Evolutionary conservation across 2,113 vertebrate species (phyloP), one percentile per base, ranked within the genome.

Genomic region (Myodes glareolus): DNA sequence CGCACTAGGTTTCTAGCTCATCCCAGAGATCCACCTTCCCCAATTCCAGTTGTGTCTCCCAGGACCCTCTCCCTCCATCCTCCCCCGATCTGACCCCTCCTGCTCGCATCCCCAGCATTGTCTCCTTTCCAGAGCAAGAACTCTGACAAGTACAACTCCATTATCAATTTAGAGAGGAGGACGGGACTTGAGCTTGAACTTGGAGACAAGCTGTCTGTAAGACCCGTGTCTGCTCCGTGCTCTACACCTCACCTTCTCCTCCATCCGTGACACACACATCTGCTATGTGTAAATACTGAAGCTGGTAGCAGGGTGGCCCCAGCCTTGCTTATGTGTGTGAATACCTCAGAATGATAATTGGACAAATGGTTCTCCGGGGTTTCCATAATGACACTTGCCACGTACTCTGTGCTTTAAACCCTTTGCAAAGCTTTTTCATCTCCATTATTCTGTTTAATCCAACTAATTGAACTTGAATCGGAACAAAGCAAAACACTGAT

Each of bases 221-320:
- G 5, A 1, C 63, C 7, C 13, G 1, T 0, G 0, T 13, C 63
- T 0, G 11, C 3, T 1, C 0, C 0, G 0, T 0, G 31, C 39
- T 31, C 14, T 1, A 0, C 0, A 0, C 3, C 9, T 27, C 61
- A 13, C 31, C 1, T 2, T 19, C 45, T 7, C 2, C 1, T 1
- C 3, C 3, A 2, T 58, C 21, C 0, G 1, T 5, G 8, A 2
- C 0, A 0, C 36, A 0, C 0, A 7, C 1, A 1, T n/a, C 1
- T 3, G 2, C 25, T 3, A 5, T 7, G 2, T 7, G 47, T 3
- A 19, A 23, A 27, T 10, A 0, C 36, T 0, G 19, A 14, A 6
- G 27, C 61, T 0, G 0, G 0, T 0, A 0, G 7, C 1, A 16
- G 4, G 2, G 1, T 1, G 14, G 14, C 19, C 4, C 84, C 27